phyloP scores from a whole-genome alignment of 35 echinoderm and acorn worm genomes.

The Apostichopus californicus region DNA sequence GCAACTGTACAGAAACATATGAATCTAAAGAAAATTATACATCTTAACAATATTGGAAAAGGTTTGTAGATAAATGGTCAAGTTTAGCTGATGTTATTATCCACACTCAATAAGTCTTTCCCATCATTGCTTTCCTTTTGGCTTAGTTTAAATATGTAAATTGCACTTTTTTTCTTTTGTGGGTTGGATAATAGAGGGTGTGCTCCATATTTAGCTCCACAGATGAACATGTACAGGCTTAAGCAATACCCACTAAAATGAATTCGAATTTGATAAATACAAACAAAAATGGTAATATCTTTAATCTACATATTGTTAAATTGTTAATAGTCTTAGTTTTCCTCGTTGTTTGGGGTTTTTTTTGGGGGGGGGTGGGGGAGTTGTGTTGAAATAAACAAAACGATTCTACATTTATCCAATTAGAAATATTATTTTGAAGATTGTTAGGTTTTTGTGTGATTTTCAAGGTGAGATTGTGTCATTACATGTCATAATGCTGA shows the following conservation, averaged over 20 bases:
- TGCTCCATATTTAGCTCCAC: not conserved
- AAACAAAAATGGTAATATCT: not conserved
- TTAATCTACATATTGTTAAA: not conserved
- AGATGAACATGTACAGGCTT: not conserved
- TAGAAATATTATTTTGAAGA: too few relatives aligned
- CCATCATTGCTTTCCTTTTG: slow-evolving; percentile 12
- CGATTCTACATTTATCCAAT: too few relatives aligned
- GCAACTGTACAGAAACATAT: not conserved
- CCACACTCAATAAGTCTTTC: slow-evolving; percentile 10
- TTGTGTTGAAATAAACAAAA: too few relatives aligned
- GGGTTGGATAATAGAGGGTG: not conserved
- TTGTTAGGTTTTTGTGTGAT: too few relatives aligned
- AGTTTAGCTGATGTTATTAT: not conserved
- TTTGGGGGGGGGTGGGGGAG: not conserved
- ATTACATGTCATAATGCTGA: too few relatives aligned
- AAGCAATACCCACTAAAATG: not conserved
- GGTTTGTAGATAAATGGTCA: slow-evolving; percentile 9
- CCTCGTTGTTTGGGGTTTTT: not conserved
- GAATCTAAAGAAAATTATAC: not conserved
- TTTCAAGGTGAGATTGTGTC: too few relatives aligned
- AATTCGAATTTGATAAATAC: not conserved
- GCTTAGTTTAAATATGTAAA: not conserved
- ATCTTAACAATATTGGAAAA: not conserved
- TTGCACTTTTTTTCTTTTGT: not conserved
- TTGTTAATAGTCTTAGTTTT: not conserved